Conservation (phyloP, 2,888 invertebrate genomes). For the Fragum whitleyi region DNA sequence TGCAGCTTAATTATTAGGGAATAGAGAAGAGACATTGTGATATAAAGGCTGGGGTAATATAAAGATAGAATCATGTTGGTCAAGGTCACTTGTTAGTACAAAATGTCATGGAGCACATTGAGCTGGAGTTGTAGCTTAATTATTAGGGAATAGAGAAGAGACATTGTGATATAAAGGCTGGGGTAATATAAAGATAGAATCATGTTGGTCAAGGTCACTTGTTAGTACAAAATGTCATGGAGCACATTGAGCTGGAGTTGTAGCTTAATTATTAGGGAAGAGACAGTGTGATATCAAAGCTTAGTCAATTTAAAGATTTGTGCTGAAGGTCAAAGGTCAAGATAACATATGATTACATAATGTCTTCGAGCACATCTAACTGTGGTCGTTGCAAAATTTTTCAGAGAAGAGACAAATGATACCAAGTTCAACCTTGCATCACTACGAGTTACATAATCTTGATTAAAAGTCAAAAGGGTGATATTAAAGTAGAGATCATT, state of each 20-base stretch:
- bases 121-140: constrained; percentile 96
- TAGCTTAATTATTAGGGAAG: constrained; percentile 92
- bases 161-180: constrained; percentile 95
- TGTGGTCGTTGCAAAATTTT: constrained; percentile 89
- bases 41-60: constrained; percentile 92
- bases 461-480: too few relatives aligned
- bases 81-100: constrained; percentile 95
- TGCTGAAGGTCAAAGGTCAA: too few relatives aligned
- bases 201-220: too few relatives aligned
- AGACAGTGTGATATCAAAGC: constrained; percentile 92
- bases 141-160: constrained; percentile 88
- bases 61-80: too few relatives aligned
- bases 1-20: constrained; percentile 87
- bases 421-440: too few relatives aligned
- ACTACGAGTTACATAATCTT: too few relatives aligned
- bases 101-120: constrained; percentile 98
- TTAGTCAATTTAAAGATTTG: too few relatives aligned
- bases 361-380: constrained; percentile 98
- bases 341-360: constrained; percentile 95
- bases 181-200: too few relatives aligned
- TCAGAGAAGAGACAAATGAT: constrained; percentile 97
- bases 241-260: constrained; percentile 97
- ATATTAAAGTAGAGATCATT: constrained; percentile 86
- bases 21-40: constrained; percentile 96
- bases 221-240: constrained; percentile 97